These are phyloP conservation scores for Heteromormyrus szaboi DNA, from an alignment of 2,797 vertebrate genomes.

Conservation along the genomic window DNA sequence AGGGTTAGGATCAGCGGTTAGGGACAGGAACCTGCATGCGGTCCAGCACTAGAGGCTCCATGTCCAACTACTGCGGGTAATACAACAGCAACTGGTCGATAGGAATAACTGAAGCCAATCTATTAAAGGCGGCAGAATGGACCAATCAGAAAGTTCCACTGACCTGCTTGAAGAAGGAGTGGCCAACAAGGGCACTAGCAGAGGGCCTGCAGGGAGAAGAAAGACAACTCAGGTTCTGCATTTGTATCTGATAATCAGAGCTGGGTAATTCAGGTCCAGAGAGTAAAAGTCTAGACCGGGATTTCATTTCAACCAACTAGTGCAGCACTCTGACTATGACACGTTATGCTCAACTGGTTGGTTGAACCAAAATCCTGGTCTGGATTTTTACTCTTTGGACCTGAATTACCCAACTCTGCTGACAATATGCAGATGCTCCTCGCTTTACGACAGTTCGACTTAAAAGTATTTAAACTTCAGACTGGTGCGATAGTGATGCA, in stretches of 20 bases:
- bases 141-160: constrained; percentile 22
- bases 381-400: not conserved
- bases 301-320: not conserved
- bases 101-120: not conserved
- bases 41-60: not conserved
- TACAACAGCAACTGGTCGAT: not conserved
- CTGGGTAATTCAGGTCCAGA: not conserved
- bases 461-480: not conserved
- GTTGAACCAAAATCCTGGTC: not conserved
- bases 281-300: not conserved
- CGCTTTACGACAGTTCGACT: not conserved
- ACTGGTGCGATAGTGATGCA: not conserved
- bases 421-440: not conserved
- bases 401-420: not conserved
- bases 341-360: not conserved
- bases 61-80: not conserved
- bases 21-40: not conserved
- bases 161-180: constrained; percentile 98
- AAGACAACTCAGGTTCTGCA: not conserved
- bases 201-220: constrained; percentile 67
- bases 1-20: not conserved
- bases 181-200: constrained; percentile 74
- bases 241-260: not conserved
- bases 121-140: not conserved
- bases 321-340: too few species aligned